Evolutionary conservation across 1,140 invertebrate species (phyloP).

Genomic region (Phortica variegata): DNA sequence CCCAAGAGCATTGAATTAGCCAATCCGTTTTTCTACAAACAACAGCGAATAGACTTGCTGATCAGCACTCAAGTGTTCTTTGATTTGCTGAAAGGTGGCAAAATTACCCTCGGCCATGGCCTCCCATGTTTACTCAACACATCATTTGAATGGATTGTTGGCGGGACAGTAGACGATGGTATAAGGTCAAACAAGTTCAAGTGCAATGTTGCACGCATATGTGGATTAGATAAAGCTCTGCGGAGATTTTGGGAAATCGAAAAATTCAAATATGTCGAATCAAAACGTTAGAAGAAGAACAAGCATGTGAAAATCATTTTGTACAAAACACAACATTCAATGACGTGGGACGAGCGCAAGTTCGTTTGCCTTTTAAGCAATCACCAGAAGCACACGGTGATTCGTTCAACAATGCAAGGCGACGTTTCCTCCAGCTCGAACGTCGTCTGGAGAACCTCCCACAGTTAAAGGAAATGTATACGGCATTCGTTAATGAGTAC

Average conservation of each 20-base stretch:
- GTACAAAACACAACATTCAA: not conserved
- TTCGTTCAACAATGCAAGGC: not conserved
- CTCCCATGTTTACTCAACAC: slow-evolving; percentile 30
- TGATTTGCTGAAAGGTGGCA: slow-evolving; percentile 25
- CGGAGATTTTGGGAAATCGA: slow-evolving; percentile 46
- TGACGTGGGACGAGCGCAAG: not conserved
- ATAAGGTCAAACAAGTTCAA: not conserved
- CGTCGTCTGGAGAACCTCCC: not conserved
- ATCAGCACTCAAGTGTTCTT: slow-evolving; percentile 36
- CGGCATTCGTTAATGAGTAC: not conserved
- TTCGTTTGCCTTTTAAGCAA: not conserved
- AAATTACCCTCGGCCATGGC: slow-evolving; percentile 16
- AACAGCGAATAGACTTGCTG: slow-evolving; percentile 35
- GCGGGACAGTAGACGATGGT: slow-evolving; percentile 1
- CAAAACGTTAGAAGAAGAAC: not conserved
- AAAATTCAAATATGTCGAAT: slow-evolving; percentile 14
- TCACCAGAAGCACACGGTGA: not conserved
- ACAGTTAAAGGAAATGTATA: slow-evolving; percentile 1
- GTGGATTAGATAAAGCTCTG: not conserved
- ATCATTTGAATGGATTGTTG: slow-evolving; percentile 29
- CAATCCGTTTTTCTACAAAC: slow-evolving; percentile 27
- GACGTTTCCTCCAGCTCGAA: not conserved
- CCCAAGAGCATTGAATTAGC: slow-evolving; percentile 23
- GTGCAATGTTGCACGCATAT: not conserved
- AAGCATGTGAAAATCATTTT: slow-evolving; percentile 6